Evolutionary conservation across 2,797 vertebrate species (phyloP), one percentile per base, ranked within the genome.

Genomic region (Tarsius wallacei): DNA sequence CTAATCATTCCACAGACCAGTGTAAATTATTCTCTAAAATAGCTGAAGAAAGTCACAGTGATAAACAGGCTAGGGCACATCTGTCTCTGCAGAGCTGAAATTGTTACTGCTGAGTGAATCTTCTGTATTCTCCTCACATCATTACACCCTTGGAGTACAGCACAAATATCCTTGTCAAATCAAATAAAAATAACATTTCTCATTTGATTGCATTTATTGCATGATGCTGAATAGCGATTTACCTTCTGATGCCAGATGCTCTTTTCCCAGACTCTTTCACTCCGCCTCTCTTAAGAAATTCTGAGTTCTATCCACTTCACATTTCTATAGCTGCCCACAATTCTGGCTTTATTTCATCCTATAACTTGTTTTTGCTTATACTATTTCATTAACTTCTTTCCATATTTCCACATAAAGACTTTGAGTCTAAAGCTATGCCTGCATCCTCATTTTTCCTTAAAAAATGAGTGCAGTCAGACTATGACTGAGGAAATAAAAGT

Each of bases 11-110:
- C 57, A 31, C 10, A 91, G 82, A 53, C 55, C 33, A 36, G 12
- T 68, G 66, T 84, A 90, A 97, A 87, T 77, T 87, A 93, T 78
- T 85, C 68, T 94, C 31, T 93, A 53, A 95, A 95, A 94, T 36
- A 95, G 68, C 57, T 85, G 33, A 86, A 88, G 77, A 78, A 92
- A 88, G 85, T 73, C 71, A 17, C 51, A 24, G 7, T 81, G 55
- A 90, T 85, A 68, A 97, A 77, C 49, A 88, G 78, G 13, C 49
- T 26, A 36, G 78, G 26, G 13, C 83, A 89, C 90, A 96, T 83
- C 80, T 91, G 59, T 76, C 53, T 91, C 59, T 68, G 53, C 17
- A 24, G 55, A 91, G 64, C 70, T 21, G 9, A 70, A 86, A 80
- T 66, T 74, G 28, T 63, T 78, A 53, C 76, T 94, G 76, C 61